Conservation (phyloP, 37 sponge, comb jelly and placozoan genomes). For the Eunapius fragilis region DNA sequence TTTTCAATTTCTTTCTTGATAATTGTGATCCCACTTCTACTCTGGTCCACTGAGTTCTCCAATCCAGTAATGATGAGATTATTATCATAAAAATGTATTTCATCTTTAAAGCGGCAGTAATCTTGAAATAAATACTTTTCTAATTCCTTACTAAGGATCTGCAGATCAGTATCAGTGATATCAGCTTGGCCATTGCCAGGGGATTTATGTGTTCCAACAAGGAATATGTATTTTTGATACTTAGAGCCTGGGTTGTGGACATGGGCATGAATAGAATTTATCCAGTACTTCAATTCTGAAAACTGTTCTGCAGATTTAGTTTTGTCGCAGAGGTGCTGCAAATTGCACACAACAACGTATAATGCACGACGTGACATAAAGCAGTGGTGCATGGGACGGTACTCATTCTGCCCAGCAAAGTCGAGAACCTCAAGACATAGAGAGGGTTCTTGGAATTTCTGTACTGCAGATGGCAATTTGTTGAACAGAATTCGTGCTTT, state of each 20-base stretch:
- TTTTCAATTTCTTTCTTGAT: slow-evolving; percentile 18
- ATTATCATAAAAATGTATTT: background rate
- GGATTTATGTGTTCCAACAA: slow-evolving; percentile 49
- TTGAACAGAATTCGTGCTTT: background rate
- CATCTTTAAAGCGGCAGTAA: background rate
- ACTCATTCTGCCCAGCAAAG: slow-evolving; percentile 73
- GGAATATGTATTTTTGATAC: slow-evolving; percentile 16
- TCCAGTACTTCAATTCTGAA: slow-evolving; percentile 44
- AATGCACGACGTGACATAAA: slow-evolving; percentile 65
- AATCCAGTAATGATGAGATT: slow-evolving; percentile 15
- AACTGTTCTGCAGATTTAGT: background rate
- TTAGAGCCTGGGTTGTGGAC: background rate
- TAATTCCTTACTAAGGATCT: slow-evolving; percentile 11
- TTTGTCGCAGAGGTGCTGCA: background rate
- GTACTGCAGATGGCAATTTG: background rate
- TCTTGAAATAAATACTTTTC: background rate
- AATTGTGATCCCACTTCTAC: slow-evolving; percentile 40
- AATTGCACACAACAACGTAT: slow-evolving; percentile 58
- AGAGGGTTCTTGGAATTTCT: background rate
- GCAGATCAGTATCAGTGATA: slow-evolving; percentile 13
- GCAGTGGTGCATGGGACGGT: slow-evolving; percentile 79
- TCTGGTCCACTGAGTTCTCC: slow-evolving; percentile 34
- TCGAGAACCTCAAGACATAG: slow-evolving; percentile 8
- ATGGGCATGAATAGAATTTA: slow-evolving; percentile 64
- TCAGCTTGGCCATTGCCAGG: background rate